These are phyloP conservation scores for Menidia beryllina DNA, from an alignment of 2,113 vertebrate genomes.

Conservation along the genomic window DNA sequence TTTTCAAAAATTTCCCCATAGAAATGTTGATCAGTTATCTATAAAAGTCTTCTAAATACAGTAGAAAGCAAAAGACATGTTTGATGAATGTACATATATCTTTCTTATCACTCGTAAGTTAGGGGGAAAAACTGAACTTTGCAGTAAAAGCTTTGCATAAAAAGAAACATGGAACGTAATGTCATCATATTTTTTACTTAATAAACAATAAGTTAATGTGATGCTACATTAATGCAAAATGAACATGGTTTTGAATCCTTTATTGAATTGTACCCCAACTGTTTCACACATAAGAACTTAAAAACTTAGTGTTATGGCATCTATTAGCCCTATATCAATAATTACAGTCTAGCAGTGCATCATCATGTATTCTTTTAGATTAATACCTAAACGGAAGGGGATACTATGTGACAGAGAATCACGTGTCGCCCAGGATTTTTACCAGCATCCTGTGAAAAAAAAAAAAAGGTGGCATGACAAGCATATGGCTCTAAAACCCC, in stretches of 20 bases:
- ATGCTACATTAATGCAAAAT: too few species aligned
- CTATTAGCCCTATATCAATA: neutral
- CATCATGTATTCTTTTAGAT: neutral
- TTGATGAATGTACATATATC: too few species aligned
- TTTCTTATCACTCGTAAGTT: too few species aligned
- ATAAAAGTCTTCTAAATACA: too few species aligned
- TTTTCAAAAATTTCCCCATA: too few species aligned
- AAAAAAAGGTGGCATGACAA: neutral
- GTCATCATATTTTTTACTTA: too few species aligned
- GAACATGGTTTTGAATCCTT: too few species aligned
- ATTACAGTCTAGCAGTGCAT: neutral
- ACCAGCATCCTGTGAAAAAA: conserved; percentile 6
- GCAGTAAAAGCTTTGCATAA: neutral
- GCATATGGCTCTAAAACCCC: neutral
- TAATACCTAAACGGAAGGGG: neutral
- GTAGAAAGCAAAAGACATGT: too few species aligned
- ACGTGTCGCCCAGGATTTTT: conserved; percentile 19
- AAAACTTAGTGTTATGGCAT: neutral
- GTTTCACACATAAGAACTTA: neutral
- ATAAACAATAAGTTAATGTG: too few species aligned
- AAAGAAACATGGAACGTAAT: too few species aligned
- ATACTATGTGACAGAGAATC: conserved; percentile 7
- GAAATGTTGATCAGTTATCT: too few species aligned
- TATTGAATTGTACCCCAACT: too few species aligned
- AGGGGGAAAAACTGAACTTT: neutral